phyloP scores from a whole-genome alignment of 1,140 invertebrate genomes.

The Chrysoperla carnea region DNA sequence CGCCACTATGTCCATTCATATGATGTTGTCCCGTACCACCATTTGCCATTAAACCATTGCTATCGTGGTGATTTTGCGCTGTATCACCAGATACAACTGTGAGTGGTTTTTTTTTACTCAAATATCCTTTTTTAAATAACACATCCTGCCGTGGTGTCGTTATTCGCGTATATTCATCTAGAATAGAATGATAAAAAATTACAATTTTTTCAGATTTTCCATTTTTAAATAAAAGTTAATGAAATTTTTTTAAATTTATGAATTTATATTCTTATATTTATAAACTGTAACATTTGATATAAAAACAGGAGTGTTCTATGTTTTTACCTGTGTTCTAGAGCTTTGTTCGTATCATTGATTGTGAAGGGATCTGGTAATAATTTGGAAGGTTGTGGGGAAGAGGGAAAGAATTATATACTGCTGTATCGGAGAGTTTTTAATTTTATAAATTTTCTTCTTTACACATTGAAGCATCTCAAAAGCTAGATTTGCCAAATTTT shows the following conservation, averaged over 20 bases:
- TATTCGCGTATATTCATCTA: constrained; percentile 51
- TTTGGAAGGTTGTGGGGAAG: no score
- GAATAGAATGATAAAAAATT: constrained; percentile 7
- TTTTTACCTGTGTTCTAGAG: no score
- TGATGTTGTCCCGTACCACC: neutral
- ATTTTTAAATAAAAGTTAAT: constrained; percentile 2
- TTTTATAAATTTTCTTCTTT: no score
- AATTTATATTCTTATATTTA: neutral
- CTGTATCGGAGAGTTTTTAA: no score
- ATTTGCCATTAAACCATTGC: neutral
- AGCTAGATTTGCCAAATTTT: no score
- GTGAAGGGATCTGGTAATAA: no score
- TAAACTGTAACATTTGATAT: neutral
- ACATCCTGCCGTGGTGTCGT: constrained; percentile 51
- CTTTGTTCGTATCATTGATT: no score
- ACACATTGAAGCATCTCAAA: no score
- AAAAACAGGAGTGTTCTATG: no score
- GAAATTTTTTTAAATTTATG: neutral
- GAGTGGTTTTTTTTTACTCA: constrained; percentile 36
- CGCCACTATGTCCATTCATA: constrained; percentile 9
- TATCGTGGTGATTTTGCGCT: neutral
- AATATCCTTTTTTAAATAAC: constrained; percentile 53
- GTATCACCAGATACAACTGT: neutral
- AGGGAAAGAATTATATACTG: no score
- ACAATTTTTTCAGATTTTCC: no score